phyloP scores from a whole-genome alignment of 1,140 invertebrate genomes.

The Dendrolimus kikuchii region DNA sequence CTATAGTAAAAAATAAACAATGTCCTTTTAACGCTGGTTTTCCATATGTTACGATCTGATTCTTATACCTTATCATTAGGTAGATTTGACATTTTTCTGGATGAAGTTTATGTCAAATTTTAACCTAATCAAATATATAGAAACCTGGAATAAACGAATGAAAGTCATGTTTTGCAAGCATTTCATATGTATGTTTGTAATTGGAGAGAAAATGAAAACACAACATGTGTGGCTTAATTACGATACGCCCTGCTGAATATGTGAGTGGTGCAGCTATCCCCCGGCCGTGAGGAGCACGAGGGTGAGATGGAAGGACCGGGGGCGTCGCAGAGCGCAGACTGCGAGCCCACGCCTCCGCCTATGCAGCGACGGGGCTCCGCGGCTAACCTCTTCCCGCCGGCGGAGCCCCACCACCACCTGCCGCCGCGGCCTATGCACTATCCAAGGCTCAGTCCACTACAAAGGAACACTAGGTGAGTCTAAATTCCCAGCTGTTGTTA shows the following conservation, averaged over 20 bases:
- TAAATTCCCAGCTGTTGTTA: background rate
- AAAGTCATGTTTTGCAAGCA: too few species aligned
- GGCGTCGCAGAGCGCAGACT: constrained; percentile 92
- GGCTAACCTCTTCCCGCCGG: constrained; percentile 88
- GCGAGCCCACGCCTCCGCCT: constrained; percentile 92
- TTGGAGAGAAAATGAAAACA: too few species aligned
- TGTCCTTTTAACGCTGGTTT: too few species aligned
- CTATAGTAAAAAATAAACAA: too few species aligned
- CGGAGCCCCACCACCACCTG: constrained; percentile 40
- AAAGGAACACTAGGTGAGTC: constrained; percentile 75
- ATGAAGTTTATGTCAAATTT: too few species aligned
- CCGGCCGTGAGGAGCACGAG: constrained; percentile 83
- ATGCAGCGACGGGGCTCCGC: constrained; percentile 92
- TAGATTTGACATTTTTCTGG: too few species aligned
- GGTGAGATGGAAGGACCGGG: constrained; percentile 84
- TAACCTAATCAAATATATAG: too few species aligned
- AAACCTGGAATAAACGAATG: too few species aligned
- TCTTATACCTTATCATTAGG: too few species aligned
- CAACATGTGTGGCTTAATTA: background rate
- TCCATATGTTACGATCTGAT: too few species aligned
- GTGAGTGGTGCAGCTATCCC: constrained; percentile 77
- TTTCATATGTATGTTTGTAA: too few species aligned
- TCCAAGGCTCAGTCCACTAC: constrained; percentile 83
- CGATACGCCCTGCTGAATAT: background rate
- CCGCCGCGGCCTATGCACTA: constrained; percentile 72